These are phyloP conservation scores for Bettongia penicillata DNA, from an alignment of 2,113 vertebrate genomes.

Conservation along the genomic window DNA sequence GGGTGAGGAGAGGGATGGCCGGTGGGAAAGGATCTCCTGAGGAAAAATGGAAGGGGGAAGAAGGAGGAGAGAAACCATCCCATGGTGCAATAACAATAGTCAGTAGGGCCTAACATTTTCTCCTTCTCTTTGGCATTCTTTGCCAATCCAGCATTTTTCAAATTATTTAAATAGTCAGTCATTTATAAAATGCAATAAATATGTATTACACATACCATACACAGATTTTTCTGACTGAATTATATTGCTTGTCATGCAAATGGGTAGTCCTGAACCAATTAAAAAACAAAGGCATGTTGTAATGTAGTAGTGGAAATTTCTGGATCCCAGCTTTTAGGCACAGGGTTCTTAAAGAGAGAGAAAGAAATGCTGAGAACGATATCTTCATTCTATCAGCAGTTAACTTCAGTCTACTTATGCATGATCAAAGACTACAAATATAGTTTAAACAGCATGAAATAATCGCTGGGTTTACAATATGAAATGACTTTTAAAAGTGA, in stretches of 20 bases:
- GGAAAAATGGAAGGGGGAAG: constrained; percentile 54
- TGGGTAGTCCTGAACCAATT: constrained; percentile 76
- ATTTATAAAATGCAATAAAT: constrained; percentile 78
- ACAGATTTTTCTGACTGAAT: constrained; percentile 73
- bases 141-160: constrained; percentile 67
- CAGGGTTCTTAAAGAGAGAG: constrained; percentile 75
- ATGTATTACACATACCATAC: constrained; percentile 65
- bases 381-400: constrained; percentile 84
- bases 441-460: constrained; percentile 87
- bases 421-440: constrained; percentile 86
- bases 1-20: constrained; percentile 41
- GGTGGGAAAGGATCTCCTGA: constrained; percentile 43
- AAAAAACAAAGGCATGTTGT: constrained; percentile 75
- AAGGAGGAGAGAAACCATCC: constrained; percentile 57
- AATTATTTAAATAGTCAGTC: constrained; percentile 74
- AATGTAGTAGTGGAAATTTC: constrained; percentile 78
- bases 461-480: constrained; percentile 82
- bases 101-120: constrained; percentile 55
- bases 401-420: constrained; percentile 83
- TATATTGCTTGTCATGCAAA: constrained; percentile 73
- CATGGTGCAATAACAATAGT: constrained; percentile 70
- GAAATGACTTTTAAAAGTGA: constrained; percentile 84
- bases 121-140: constrained; percentile 66
- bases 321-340: constrained; percentile 69
- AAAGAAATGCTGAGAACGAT: constrained; percentile 80